These are phyloP conservation scores for Meta bourneti DNA, from an alignment of 2,888 invertebrate genomes.

Conservation along the genomic window DNA sequence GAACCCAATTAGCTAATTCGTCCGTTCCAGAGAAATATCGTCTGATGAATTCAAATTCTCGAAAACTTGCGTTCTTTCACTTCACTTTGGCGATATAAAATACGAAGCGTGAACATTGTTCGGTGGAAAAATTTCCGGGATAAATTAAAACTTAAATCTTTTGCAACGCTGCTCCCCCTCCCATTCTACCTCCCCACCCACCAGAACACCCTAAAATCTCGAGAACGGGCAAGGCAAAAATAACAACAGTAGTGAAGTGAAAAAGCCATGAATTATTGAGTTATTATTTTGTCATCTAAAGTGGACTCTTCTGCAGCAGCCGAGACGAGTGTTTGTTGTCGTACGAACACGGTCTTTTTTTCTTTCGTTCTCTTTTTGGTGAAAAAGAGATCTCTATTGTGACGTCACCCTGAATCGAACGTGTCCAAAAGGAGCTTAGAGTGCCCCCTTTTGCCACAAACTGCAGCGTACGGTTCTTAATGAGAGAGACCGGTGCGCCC, in stretches of 20 bases:
- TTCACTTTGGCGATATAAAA: not conserved
- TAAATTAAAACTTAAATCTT: slow-evolving; percentile 41
- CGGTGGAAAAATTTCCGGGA: slow-evolving; percentile 6
- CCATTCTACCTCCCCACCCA: no score
- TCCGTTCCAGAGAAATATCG: not conserved
- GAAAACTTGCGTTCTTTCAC: not conserved
- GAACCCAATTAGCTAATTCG: not conserved
- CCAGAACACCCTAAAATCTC: not conserved
- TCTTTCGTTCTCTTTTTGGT: slow-evolving; percentile 18
- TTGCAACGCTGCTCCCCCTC: no score
- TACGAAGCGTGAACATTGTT: slow-evolving; percentile 12
- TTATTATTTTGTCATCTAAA: slow-evolving; percentile 75
- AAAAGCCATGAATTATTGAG: slow-evolving; percentile 67
- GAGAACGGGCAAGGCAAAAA: slow-evolving; percentile 10
- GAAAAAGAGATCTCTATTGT: slow-evolving; percentile 56
- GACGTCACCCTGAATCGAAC: slow-evolving; percentile 70
- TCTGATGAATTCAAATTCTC: not conserved
- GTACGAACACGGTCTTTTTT: slow-evolving; percentile 63
- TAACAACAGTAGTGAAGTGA: slow-evolving; percentile 69
- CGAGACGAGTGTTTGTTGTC: slow-evolving; percentile 70
- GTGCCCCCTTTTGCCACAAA: slow-evolving; percentile 61
- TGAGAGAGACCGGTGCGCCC: slow-evolving; percentile 65
- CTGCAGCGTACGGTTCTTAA: slow-evolving; percentile 74
- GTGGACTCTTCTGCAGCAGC: slow-evolving; percentile 59
- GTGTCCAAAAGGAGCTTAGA: slow-evolving; percentile 76